These are phyloP conservation scores for Drosophila varians DNA, from an alignment of 1,140 invertebrate genomes.

Conservation along the genomic window DNA sequence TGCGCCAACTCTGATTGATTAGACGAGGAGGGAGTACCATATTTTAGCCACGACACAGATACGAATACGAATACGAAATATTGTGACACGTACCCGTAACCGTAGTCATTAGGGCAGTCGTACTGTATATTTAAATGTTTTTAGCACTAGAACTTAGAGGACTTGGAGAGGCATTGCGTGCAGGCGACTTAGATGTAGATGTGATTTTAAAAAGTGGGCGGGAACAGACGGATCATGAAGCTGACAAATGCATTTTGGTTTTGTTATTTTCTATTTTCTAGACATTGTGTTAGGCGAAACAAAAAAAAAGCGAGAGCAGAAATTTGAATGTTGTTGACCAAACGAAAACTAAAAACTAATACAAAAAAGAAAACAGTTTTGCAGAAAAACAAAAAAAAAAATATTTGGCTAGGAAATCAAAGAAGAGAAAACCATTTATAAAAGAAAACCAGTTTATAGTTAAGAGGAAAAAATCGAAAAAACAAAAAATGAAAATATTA, in stretches of 20 bases:
- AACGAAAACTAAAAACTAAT: constrained; percentile 49
- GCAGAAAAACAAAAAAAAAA: constrained; percentile 47
- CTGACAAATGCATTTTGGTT: constrained; percentile 70
- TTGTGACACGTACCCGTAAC: constrained; percentile 12
- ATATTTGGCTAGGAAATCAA: constrained; percentile 61
- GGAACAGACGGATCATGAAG: constrained; percentile 32
- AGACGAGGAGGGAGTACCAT: constrained; percentile 1
- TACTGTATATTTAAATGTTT: constrained; percentile 76
- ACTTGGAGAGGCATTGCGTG: constrained; percentile 45
- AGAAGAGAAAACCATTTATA: constrained; percentile 52
- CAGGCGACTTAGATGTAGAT: constrained; percentile 73
- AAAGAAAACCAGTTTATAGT: constrained; percentile 51
- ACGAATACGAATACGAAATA: neutral
- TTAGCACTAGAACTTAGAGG: constrained; percentile 76
- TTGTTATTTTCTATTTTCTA: constrained; percentile 66
- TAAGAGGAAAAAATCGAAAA: constrained; percentile 36
- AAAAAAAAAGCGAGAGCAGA: constrained; percentile 33
- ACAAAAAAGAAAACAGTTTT: constrained; percentile 37
- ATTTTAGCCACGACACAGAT: constrained; percentile 35
- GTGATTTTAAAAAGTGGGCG: constrained; percentile 68
- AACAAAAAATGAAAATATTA: constrained; percentile 62
- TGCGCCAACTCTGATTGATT: constrained; percentile 37
- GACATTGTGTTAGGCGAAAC: constrained; percentile 38
- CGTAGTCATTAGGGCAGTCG: constrained; percentile 55
- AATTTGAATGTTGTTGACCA: constrained; percentile 78